Evolutionary conservation across 2,797 vertebrate species (phyloP).

Genomic region (Danio kyathit): DNA sequence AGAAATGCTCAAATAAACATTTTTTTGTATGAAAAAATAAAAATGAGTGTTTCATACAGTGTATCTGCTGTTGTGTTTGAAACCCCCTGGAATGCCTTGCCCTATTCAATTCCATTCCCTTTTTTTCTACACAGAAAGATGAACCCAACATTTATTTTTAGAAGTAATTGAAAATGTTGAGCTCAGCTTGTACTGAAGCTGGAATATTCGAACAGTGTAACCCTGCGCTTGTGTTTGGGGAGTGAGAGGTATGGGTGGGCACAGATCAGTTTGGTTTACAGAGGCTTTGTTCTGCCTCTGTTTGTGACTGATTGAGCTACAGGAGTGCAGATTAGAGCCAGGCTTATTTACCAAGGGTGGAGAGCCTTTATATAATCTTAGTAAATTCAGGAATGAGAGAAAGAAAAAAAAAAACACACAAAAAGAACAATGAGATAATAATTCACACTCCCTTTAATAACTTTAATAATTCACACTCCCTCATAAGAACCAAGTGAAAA

Average conservation of each 20-base stretch:
- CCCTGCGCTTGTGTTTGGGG: neutral
- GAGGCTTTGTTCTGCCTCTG: conserved; percentile 16
- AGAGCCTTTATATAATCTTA: conserved; percentile 56
- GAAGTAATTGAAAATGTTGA: neutral
- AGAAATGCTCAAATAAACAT: neutral
- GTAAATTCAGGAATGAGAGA: neutral
- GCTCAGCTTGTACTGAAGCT: neutral
- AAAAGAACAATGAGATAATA: conserved; percentile 5
- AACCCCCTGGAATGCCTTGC: neutral
- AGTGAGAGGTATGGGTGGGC: conserved; percentile 4
- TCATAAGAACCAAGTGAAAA: neutral
- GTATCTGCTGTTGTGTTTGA: neutral
- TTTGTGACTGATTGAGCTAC: conserved; percentile 6
- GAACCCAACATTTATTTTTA: neutral
- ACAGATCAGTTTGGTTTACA: conserved; percentile 12
- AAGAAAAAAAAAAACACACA: neutral
- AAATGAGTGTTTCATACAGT: neutral
- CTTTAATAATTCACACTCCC: neutral
- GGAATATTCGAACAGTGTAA: neutral
- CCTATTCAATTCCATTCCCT: neutral
- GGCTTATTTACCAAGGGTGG: conserved; percentile 70
- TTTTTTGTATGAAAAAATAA: neutral
- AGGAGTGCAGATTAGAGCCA: conserved; percentile 71
- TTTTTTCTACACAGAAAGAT: neutral
- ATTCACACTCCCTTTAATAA: neutral